These are phyloP conservation scores for Rhimphoctona megacephalus DNA, from an alignment of 2,888 invertebrate genomes.

Conservation along the genomic window DNA sequence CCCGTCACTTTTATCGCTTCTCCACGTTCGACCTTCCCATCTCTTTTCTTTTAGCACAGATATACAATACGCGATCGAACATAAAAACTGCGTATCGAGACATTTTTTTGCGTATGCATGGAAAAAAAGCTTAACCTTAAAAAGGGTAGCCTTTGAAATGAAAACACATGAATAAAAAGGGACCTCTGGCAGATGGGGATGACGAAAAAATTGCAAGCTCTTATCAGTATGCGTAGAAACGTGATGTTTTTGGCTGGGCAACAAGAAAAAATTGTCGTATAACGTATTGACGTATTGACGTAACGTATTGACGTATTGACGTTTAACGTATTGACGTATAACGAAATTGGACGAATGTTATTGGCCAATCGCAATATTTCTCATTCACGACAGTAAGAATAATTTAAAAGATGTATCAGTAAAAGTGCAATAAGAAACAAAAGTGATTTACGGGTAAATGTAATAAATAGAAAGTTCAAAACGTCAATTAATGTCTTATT, in stretches of 20 bases:
- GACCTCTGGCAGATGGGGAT: background rate
- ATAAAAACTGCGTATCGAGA: constrained; percentile 60
- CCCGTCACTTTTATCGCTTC: constrained; percentile 67
- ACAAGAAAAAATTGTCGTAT: too few relatives aligned
- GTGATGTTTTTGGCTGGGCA: background rate
- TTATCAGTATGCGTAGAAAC: constrained; percentile 55
- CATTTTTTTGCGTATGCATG: constrained; percentile 32
- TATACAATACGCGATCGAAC: constrained; percentile 45
- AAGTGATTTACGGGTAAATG: background rate
- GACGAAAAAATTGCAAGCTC: constrained; percentile 16
- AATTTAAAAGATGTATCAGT: background rate
- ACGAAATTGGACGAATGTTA: too few relatives aligned
- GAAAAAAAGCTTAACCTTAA: constrained; percentile 1
- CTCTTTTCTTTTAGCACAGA: background rate
- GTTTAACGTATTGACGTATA: too few relatives aligned
- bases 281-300: too few relatives aligned
- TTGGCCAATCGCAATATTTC: background rate
- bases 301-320: too few relatives aligned
- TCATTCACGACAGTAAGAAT: background rate
- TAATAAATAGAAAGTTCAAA: background rate
- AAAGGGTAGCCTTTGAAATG: constrained; percentile 21
- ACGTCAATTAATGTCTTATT: background rate
- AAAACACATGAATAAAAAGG: constrained; percentile 22
- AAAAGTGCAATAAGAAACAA: background rate
- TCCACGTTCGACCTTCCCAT: constrained; percentile 40